Percentiles rank a stretch among this genome's conserved stretches.
Conservation (phyloP, 2,888 invertebrate species). For the Rhagium mordax region DNA sequence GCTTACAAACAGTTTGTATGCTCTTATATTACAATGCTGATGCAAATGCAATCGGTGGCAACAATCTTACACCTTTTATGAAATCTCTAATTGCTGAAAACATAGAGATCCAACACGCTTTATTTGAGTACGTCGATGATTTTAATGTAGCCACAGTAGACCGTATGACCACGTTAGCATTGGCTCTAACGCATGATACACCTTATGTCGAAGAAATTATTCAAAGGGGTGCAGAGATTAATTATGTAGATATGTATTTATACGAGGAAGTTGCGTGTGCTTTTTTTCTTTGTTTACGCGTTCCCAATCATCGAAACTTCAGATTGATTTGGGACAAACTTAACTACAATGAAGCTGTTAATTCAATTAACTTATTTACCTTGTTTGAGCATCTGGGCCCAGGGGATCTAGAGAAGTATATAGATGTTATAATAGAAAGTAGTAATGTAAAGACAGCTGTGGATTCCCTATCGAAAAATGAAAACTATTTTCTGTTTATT, state of each 20-base stretch:
- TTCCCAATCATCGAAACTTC: conserved; percentile 51
- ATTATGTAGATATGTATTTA: conserved; percentile 28
- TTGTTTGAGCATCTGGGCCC: conserved; percentile 33
- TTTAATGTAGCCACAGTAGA: conserved; percentile 49
- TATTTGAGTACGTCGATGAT: conserved; percentile 56
- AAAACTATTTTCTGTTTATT: conserved; percentile 33
- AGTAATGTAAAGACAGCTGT: conserved; percentile 44
- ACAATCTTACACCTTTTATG: conserved; percentile 57
- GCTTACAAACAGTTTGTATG: conserved; percentile 57
- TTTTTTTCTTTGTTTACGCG: conserved; percentile 42
- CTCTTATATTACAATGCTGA: conserved; percentile 60
- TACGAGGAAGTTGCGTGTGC: conserved; percentile 33
- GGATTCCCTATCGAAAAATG: conserved; percentile 27
- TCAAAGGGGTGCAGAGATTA: conserved; percentile 54
- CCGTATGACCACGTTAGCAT: conserved; percentile 50
- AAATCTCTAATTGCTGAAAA: conserved; percentile 48
- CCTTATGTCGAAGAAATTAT: conserved; percentile 54
- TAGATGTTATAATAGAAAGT: conserved; percentile 50
- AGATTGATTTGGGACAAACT: conserved; percentile 50
- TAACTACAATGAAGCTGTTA: conserved; percentile 35
- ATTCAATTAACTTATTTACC: conserved; percentile 33
- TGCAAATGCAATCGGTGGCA: conserved; percentile 42
- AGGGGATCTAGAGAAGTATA: conserved; percentile 37
- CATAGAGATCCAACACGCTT: conserved; percentile 46
- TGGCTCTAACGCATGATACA: conserved; percentile 51